Conservation (phyloP, 2,113 vertebrate species). For the Grammomys surdaster region DNA sequence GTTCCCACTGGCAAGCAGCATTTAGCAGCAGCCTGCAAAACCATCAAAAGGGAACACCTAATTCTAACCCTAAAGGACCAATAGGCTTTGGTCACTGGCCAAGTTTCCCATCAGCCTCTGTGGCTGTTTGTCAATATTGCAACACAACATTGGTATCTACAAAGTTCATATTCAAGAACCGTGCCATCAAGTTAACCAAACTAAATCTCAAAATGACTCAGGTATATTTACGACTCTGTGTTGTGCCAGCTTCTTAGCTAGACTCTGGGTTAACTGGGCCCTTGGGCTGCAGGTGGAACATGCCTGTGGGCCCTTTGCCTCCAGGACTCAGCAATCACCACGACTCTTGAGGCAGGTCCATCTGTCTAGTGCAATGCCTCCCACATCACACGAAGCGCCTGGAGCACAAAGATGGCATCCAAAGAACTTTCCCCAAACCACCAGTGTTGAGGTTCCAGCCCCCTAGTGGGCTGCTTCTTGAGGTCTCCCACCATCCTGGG, state of each 20-base stretch:
- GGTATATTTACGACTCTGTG: neutral
- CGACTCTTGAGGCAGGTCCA: rapidly evolving
- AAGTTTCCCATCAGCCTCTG: neutral
- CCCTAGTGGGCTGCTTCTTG: too few species aligned
- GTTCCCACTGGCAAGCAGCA: neutral
- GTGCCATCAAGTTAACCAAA: neutral
- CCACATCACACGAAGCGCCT: neutral
- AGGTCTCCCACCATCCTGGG: too few species aligned
- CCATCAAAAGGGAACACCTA: conserved; percentile 51
- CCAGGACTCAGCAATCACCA: rapidly evolving
- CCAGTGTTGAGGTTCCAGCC: neutral
- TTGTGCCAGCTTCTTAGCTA: neutral
- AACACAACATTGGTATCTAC: neutral
- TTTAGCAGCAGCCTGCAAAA: conserved; percentile 39
- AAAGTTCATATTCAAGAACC: neutral
- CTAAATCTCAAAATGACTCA: neutral
- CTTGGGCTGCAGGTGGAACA: neutral
- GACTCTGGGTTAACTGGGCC: neutral
- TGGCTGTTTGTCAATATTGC: neutral
- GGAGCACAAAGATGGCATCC: neutral
- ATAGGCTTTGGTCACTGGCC: neutral
- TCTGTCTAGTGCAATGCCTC: rapidly evolving
- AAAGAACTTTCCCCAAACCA: neutral
- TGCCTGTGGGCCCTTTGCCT: neutral
- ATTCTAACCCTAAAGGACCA: neutral